A percentile compares a stretch with the other conserved stretches of the same genome.
Conservation (phyloP, 2,888 invertebrate genomes). For the Mesorhabditis spiculigera region DNA sequence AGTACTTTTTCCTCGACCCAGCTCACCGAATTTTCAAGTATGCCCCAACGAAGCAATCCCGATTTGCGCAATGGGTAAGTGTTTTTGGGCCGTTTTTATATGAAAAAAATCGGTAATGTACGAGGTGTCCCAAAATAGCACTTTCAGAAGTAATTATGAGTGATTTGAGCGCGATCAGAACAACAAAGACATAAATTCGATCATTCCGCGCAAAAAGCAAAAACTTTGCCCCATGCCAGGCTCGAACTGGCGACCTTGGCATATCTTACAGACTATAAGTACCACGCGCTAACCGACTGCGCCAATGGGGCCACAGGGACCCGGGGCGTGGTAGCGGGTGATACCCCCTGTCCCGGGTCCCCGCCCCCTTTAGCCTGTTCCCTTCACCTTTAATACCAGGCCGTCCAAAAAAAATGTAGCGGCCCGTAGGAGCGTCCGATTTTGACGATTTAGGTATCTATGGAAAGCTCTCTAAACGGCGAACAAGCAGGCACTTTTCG, state of each 20-base stretch:
- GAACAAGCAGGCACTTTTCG: background rate
- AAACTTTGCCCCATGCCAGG: constrained; percentile 34
- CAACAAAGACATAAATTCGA: background rate
- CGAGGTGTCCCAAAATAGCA: too few species aligned
- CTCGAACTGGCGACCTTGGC: constrained; percentile 37
- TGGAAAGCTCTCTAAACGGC: too few species aligned
- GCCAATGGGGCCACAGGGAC: constrained; percentile 25
- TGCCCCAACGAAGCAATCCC: constrained; percentile 39
- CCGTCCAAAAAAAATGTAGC: too few species aligned
- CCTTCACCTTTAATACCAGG: background rate
- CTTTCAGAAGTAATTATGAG: background rate
- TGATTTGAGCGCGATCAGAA: background rate
- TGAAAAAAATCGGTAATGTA: too few species aligned
- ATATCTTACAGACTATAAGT: constrained; percentile 39
- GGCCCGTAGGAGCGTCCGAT: too few species aligned
- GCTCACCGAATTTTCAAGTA: constrained; percentile 44
- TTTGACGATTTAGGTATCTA: too few species aligned
- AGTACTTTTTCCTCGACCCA: constrained; percentile 47
- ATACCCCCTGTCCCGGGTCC: too few species aligned
- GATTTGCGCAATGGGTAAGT: constrained; percentile 41
- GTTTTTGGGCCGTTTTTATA: background rate
- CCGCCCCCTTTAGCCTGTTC: too few species aligned
- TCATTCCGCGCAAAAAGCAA: constrained; percentile 11
- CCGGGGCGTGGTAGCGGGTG: too few species aligned
- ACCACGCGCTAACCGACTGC: constrained; percentile 50